Percentiles rank a stretch among this genome's conserved stretches.
Evolutionary conservation across 2,113 vertebrate genomes (phyloP).

Genomic region (Gymnogyps californianus): DNA sequence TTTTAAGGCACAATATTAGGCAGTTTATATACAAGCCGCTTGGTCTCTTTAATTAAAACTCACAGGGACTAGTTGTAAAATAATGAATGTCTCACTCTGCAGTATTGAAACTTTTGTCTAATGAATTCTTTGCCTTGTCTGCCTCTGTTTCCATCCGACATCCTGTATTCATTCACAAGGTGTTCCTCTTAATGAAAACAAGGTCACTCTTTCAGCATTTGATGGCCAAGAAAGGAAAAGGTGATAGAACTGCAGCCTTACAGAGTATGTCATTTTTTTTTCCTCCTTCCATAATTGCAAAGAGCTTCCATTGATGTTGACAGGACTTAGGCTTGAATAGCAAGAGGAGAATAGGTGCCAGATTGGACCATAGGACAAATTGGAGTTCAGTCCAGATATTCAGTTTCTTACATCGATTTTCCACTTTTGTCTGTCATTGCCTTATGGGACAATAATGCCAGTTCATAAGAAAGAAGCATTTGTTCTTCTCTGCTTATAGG

Average conservation of each 20-base stretch:
- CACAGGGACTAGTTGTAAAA: not conserved
- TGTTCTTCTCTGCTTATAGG: conserved; percentile 1
- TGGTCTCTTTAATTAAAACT: conserved; percentile 31
- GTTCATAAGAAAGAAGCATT: not conserved
- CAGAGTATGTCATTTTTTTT: not conserved
- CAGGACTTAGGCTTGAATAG: conserved; percentile 12
- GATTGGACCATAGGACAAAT: conserved; percentile 1
- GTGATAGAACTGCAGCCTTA: not conserved
- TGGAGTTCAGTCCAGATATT: conserved; percentile 24
- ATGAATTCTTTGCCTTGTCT: conserved; percentile 44
- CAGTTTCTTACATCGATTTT: not conserved
- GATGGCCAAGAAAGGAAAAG: conserved; percentile 46
- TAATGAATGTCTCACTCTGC: conserved; percentile 26
- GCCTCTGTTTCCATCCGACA: conserved; percentile 39
- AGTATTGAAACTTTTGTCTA: conserved; percentile 32
- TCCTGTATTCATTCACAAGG: conserved; percentile 61
- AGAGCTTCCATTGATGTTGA: conserved; percentile 5
- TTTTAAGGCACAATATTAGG: not conserved
- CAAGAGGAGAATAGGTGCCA: conserved; percentile 26
- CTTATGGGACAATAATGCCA: conserved; percentile 13
- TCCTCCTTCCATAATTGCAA: conserved; percentile 27
- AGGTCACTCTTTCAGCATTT: conserved; percentile 53
- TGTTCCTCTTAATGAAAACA: conserved; percentile 66
- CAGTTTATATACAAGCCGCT: not conserved
- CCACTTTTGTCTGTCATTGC: conserved; percentile 1